Evolutionary conservation across 2,113 vertebrate genomes (phyloP), one percentile per base, ranked within the genome.

Genomic region (Cephalopholis sonnerati): DNA sequence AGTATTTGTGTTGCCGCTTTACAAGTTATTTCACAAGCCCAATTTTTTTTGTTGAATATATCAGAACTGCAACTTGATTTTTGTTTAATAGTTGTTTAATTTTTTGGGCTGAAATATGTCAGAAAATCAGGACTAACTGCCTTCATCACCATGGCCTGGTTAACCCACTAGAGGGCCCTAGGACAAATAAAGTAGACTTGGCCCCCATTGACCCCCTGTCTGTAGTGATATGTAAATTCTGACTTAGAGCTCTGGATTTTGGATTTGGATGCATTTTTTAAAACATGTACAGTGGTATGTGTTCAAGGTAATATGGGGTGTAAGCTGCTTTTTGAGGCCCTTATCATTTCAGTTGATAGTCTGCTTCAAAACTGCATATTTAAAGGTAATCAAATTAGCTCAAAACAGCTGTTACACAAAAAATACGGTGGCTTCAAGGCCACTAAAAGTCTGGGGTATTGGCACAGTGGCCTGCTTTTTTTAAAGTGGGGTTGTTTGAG

Each of bases 251-350:
- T 46, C 51, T 41, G 50, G 50, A 39, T 61, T 36, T 59, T 41
- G 50, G 50, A 39, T 61, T 36, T 51, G 13, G 63, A 66, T n/a
- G 1, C 16, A n/a, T 27, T 16, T n/a, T 22, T 44, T 2, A 54
- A 54, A 54, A 29, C 27, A 7, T 58, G 7, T 48, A 18, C 1
- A 4, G 36, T n/a, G 20, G 1, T 53, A 0, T 53, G 29, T 39
- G 46, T 41, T 25, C 1, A 4, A 63, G 46, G 55, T 74, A 24
- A 66, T 32, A 32, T 68, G n/a, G n/a, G n/a, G n/a, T n/a, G n/a
- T n/a, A 20, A 71, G 79, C 63, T 61, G 44, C 29, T 70, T 65
- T 57, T 50, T 15, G 54, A 65, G 32, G 41, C 54, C 29, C 41
- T 57, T 48, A 67, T 62, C 65, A 12, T 62, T 41, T 39, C 22